Base-by-base conservation (phyloP, 2,797 vertebrate species). In the Clangula hyemalis region DNA sequence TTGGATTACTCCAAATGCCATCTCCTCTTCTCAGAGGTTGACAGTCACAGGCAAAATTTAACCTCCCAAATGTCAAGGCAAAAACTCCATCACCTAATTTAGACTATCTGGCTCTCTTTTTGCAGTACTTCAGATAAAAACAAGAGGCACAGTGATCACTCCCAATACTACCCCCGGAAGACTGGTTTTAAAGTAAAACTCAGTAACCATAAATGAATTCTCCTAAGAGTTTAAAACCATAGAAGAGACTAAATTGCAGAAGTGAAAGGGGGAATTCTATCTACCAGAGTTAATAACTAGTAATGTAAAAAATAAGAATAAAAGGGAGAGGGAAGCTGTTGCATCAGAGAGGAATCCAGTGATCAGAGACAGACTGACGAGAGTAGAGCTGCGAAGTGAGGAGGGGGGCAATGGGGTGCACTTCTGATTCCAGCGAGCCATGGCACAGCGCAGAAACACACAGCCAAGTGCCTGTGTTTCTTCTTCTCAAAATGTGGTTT, bases 1-100 rank as follows among this genome's bases (percentile, higher is more conserved):
- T 85, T 96, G 90, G 91, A 94, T 96, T 96, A 93, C 80, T 96
- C 85, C 93, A 96, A 96, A 97, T 96, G 93, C 90, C 93, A 89
- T 78, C 90, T 94, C 72, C 66, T 95, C 58, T 92, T 96, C 81
- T 36, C 70, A 87, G 91, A 78, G 62, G 73, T 18, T 95, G 95
- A 93, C 77, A 89, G 84, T 90, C 88, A 64, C 75, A 34, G 79
- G 72, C 93, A 94, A 95, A 94, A 75, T 83, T 65, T 94, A 89
- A 92, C 85, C 86, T 96, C 82, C 58, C 78, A 94, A 95, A 94
- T 85, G 88, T 95, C 95, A 96, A 94, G 81, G 57, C 61, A 84
- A 83, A 94, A 87, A 36, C 47, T 94, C 49, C 2, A 2, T 69
- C 70, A 84, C 72, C 85, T 95, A 77, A 87, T 92, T 96, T 94